Conservation (phyloP, 2,797 vertebrate species). For the Oophaga sylvatica region DNA sequence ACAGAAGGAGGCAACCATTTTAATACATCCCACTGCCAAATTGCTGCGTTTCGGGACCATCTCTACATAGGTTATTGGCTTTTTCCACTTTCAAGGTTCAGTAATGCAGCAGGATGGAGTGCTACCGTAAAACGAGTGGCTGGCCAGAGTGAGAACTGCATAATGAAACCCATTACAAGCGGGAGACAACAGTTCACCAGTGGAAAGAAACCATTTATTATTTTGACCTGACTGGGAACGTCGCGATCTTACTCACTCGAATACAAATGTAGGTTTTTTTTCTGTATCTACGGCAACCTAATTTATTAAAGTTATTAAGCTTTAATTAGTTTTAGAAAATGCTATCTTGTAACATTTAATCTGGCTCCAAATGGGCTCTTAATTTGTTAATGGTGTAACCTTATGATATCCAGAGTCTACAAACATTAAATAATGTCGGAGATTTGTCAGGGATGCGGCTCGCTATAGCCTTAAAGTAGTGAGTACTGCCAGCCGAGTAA, state of each 20-base stretch:
- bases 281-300: constrained; percentile 80
- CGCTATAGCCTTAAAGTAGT: constrained; percentile 22
- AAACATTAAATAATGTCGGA: constrained; percentile 70
- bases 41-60: constrained; percentile 69
- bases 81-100: constrained; percentile 69
- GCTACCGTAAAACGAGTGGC: constrained; percentile 68
- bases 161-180: constrained; percentile 70
- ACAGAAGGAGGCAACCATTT: constrained; percentile 65
- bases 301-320: constrained; percentile 93
- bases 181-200: constrained; percentile 69
- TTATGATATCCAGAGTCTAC: constrained; percentile 76
- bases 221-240: constrained; percentile 72
- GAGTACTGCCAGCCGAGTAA: constrained; percentile 63
- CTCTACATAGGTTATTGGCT: constrained; percentile 73
- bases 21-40: constrained; percentile 66
- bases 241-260: constrained; percentile 75
- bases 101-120: constrained; percentile 72
- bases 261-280: constrained; percentile 76
- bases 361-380: constrained; percentile 76
- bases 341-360: constrained; percentile 76
- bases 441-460: constrained; percentile 37
- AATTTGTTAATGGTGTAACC: constrained; percentile 76
- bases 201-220: constrained; percentile 73
- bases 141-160: constrained; percentile 70
- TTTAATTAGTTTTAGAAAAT: constrained; percentile 89